Percentiles rank a stretch among this genome's conserved stretches.
Conservation (phyloP, 1,140 invertebrate genomes). For the Trachymyrmex cornetzi region DNA sequence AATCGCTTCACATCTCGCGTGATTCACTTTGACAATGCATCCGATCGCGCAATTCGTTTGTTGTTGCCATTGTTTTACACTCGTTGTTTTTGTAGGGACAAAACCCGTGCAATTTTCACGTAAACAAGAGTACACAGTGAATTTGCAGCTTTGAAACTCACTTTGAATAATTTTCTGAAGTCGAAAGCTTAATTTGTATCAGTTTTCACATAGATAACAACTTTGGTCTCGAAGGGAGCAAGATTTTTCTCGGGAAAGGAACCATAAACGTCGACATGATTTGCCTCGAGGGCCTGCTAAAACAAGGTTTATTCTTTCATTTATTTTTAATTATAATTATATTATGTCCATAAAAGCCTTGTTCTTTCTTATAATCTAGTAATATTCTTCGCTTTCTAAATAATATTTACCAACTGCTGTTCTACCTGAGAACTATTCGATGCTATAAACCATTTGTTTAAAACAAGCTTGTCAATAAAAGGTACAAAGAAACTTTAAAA, state of each 20-base stretch:
- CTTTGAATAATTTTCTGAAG: background rate
- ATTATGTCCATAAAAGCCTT: background rate
- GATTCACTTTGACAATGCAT: constrained; percentile 12
- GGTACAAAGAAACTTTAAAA: background rate
- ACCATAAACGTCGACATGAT: background rate
- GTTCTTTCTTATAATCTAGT: background rate
- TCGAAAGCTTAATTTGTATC: background rate
- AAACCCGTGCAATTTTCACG: background rate
- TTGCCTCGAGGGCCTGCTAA: background rate
- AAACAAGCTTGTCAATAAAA: background rate
- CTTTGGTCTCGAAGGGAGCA: background rate
- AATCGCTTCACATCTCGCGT: constrained; percentile 5
- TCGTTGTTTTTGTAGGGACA: background rate
- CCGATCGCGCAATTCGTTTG: constrained; percentile 5
- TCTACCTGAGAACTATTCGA: background rate
- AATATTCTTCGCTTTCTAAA: background rate
- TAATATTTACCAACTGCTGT: constrained; percentile 8
- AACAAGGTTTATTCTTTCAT: background rate
- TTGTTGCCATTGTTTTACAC: constrained; percentile 4
- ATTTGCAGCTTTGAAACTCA: background rate
- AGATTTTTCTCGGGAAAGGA: background rate
- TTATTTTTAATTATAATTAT: constrained; percentile 24
- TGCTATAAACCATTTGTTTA: background rate
- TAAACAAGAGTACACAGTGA: background rate
- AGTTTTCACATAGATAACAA: background rate